These are phyloP conservation scores for Kryptolebias marmoratus DNA, from an alignment of 2,113 vertebrate species.

Conservation along the genomic window DNA sequence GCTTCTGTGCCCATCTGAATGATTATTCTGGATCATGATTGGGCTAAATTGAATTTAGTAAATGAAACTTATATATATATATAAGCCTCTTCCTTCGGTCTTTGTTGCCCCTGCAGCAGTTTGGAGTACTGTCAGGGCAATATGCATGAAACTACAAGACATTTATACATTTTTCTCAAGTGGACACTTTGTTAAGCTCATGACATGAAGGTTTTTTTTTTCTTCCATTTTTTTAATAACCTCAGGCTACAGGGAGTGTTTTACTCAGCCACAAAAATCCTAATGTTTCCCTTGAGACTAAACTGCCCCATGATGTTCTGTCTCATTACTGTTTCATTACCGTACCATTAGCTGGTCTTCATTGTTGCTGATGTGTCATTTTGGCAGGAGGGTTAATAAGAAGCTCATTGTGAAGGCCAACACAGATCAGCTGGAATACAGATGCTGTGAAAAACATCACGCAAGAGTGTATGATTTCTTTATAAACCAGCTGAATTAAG, in stretches of 20 bases:
- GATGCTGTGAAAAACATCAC: conserved; percentile 27
- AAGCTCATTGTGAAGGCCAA: conserved; percentile 37
- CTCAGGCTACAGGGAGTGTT: conserved; percentile 6
- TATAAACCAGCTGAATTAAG: conserved; percentile 17
- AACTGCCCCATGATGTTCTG: conserved; percentile 32
- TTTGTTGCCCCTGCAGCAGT: conserved; percentile 25
- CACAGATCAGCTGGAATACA: conserved; percentile 25
- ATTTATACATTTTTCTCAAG: background rate
- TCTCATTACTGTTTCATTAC: conserved; percentile 57
- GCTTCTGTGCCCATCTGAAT: background rate
- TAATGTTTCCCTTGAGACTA: conserved; percentile 36
- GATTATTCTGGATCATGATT: conserved; percentile 22
- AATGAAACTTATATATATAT: conserved; percentile 34
- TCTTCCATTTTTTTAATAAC: conserved; percentile 31
- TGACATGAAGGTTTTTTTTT: background rate
- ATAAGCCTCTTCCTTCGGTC: conserved; percentile 13
- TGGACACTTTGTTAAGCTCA: background rate
- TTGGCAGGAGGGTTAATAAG: conserved; percentile 47
- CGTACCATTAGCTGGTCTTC: conserved; percentile 49
- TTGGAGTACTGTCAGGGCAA: conserved; percentile 13
- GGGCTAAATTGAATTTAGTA: conserved; percentile 32
- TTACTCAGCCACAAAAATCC: conserved; percentile 15
- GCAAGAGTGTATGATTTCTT: conserved; percentile 1
- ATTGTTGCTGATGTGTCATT: conserved; percentile 35
- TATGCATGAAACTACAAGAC: too few species aligned